phyloP scores from a whole-genome alignment of 2,113 vertebrate species.

The Aspidoscelis tigris region DNA sequence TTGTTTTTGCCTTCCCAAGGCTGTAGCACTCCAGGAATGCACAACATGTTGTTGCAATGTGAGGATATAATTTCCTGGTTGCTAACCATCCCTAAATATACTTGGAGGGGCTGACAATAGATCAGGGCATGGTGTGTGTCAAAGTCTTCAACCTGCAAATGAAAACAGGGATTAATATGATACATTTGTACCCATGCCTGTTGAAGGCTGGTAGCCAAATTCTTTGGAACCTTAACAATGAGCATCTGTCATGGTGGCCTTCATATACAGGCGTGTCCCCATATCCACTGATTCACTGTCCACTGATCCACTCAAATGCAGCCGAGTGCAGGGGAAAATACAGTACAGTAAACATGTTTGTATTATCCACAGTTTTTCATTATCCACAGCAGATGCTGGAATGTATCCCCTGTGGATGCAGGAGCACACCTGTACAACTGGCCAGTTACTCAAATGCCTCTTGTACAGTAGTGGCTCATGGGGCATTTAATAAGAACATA shows the following conservation, averaged over 20 bases:
- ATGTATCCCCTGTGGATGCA: too few species aligned
- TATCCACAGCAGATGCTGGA: too few species aligned
- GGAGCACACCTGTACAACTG: too few species aligned
- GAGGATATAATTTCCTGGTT: conserved; percentile 19
- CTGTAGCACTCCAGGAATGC: background rate
- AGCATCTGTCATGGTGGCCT: background rate
- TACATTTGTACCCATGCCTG: background rate
- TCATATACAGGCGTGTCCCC: too few species aligned
- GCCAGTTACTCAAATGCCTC: background rate
- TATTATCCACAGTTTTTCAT: too few species aligned
- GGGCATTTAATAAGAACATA: too few species aligned
- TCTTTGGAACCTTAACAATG: background rate
- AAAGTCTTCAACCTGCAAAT: conserved; percentile 19
- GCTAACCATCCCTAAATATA: conserved; percentile 26
- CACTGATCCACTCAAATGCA: too few species aligned
- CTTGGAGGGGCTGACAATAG: background rate
- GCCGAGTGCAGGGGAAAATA: too few species aligned
- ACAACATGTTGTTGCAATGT: background rate
- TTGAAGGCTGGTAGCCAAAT: background rate
- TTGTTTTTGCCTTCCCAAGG: background rate
- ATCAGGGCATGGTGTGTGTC: background rate
- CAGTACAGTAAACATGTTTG: too few species aligned
- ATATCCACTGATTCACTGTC: too few species aligned
- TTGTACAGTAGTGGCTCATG: background rate
- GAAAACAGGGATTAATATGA: conserved; percentile 17